These are phyloP conservation scores for Buceros bicornis DNA, from an alignment of 2,797 vertebrate genomes.

Conservation along the genomic window DNA sequence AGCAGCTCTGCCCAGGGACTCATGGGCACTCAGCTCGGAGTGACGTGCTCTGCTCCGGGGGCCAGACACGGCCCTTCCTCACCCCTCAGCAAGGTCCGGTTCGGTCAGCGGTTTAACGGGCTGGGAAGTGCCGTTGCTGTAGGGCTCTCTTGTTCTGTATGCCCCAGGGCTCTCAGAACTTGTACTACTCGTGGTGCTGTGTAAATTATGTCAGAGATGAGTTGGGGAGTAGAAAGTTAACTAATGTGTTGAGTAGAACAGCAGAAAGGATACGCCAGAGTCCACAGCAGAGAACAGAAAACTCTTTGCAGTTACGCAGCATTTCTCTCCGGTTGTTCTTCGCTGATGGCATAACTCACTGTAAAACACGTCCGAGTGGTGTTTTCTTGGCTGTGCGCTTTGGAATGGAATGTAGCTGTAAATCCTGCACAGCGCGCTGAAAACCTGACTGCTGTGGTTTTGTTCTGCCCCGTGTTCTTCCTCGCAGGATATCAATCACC, in stretches of 20 bases:
- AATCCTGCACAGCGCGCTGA: background rate
- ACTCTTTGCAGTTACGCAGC: background rate
- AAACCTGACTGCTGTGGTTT: slow-evolving; percentile 4
- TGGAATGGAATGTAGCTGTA: slow-evolving; percentile 10
- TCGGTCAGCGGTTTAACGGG: background rate
- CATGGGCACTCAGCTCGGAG: background rate
- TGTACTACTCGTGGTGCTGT: background rate
- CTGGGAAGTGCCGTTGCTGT: background rate
- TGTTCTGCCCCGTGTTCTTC: slow-evolving; percentile 72
- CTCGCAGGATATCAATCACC: slow-evolving; percentile 95
- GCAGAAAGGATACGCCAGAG: background rate
- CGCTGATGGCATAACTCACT: background rate
- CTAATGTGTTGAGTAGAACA: background rate
- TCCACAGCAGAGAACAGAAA: background rate
- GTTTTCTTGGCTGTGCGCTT: background rate
- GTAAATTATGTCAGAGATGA: background rate
- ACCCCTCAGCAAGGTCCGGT: background rate
- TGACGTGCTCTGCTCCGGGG: background rate
- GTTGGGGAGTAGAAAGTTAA: background rate
- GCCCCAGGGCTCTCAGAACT: background rate
- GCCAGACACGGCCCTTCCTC: background rate
- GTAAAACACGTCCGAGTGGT: background rate
- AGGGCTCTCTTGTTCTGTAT: background rate
- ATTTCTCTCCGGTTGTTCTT: background rate
- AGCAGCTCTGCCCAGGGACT: background rate